Base-by-base conservation (phyloP, 2,113 vertebrate genomes). In the Sylvia atricapilla region DNA sequence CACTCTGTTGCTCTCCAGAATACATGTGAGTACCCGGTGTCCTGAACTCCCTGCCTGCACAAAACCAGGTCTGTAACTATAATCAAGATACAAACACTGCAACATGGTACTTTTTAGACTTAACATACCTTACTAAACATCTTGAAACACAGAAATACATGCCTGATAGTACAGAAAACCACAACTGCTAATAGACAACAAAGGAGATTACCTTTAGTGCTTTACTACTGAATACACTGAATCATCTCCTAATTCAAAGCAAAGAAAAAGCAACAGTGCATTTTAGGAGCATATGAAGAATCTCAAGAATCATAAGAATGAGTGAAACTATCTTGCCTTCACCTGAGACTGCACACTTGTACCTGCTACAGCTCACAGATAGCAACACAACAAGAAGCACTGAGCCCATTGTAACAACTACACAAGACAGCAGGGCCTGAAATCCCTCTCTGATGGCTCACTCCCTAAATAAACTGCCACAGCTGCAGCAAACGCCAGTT, bases 321-420 rank as follows among this genome's bases (percentile, higher is more conserved):
- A 53, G 14, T 30, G 35, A 82, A 91, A 68, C 35, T 24, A 43
- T 23, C 33, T 37, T 75, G 41, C 9, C 47, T 64, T 22, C 44
- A 66, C 31, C 44, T 16, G 27, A 77, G 55, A 62, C 10, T 21
- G n/a, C 56, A 78, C 20, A 35, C 6, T 10, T 64, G 33, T 44
- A 84, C 37, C 15, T 0, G 1, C 11, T 59, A 0, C 7, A 68
- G 62, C 50, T 60, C 79, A 86, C 30, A 79, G 37, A 6, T 11
- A 44, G 58, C 2, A 15, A 53, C 43, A 49, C 13, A 60, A 56
- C 0, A 0, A 22, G 49, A 69, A 92, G 46, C 13, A 31, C 44
- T 0, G 0, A 5, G 24, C 14, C 27, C 1, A 1, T 16, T 8
- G 24, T 39, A 86, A 64, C 22, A 90, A 21, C 44, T 28, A 49